Evolutionary conservation across 1,140 invertebrate species (phyloP).

Genomic region (Drosophila serrata): DNA sequence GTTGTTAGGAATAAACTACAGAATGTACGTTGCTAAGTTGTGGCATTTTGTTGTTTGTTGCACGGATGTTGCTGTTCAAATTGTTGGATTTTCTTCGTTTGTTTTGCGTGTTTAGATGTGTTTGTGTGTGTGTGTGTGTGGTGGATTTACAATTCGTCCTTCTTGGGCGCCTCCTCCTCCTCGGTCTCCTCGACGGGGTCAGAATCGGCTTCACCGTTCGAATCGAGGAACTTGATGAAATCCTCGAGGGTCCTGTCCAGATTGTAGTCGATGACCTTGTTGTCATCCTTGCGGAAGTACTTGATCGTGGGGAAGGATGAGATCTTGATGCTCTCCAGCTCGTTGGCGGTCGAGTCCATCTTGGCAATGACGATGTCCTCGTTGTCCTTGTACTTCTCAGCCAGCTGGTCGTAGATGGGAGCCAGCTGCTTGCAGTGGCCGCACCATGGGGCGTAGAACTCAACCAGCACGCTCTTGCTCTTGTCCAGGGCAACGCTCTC

Average conservation of each 20-base stretch:
- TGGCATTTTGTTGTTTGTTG: constrained; percentile 55
- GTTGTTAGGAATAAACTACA: constrained; percentile 69
- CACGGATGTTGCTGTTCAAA: constrained; percentile 59
- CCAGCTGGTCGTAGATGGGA: constrained; percentile 96
- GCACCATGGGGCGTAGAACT: constrained; percentile 99
- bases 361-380: constrained; percentile 97
- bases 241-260: constrained; percentile 98
- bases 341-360: constrained; percentile 99
- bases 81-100: constrained; percentile 55
- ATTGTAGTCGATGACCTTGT: constrained; percentile 97
- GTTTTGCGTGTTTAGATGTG: constrained; percentile 40
- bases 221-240: constrained; percentile 96
- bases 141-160: constrained; percentile 82
- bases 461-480: constrained; percentile 97
- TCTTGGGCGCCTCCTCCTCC: constrained; percentile 79
- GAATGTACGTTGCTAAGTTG: constrained; percentile 81
- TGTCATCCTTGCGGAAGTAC: constrained; percentile 96
- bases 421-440: constrained; percentile 98
- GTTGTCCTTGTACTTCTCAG: constrained; percentile 93
- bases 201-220: constrained; percentile 76
- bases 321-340: constrained; percentile 97
- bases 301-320: constrained; percentile 98
- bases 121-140: constrained; percentile 39
- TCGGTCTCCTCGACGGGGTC: constrained; percentile 68
- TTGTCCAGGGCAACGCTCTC: constrained; percentile 96